Evolutionary conservation across 2,113 vertebrate species (phyloP), one percentile per base, ranked within the genome.

Genomic region (Leptobrachium leishanense): DNA sequence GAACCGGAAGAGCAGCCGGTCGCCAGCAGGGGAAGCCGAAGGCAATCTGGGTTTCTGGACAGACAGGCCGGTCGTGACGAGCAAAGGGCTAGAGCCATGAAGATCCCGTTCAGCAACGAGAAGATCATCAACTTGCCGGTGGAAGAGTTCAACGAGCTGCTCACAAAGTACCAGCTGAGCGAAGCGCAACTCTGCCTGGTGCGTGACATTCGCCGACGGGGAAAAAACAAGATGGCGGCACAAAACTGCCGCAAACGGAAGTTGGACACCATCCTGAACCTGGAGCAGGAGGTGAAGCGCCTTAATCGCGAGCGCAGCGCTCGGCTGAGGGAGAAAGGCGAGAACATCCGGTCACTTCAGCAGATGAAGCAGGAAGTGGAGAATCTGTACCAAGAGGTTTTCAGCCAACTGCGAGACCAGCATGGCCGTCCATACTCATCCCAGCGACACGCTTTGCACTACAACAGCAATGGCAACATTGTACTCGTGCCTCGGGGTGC

Each of bases 281-380:
- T 99, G 85, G 97, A 99, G 84, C 94, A 97, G 43, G 97, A 97
- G 0, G 97, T 99, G 66, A 97, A 98, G 43, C 95, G 96, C 67
- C 92, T 99, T 88, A 90, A 94, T 68, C 93, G 96, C 0, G 95
- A 98, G 85, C 98, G 98, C 79, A 90, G 95, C 74, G 92, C 94
- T 40, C 92, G 98, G 87, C 93, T 98, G 85, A 94, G 96, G 80
- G 97, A 98, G 90, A 99, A 98, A 87, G 95, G 97, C 84, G 97
- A 99, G 77, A 97, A 94, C 84, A 90, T 97, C 50, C 95, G 95
- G 3, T 98, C 95, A 77, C 91, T 99, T 87, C 94, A 96, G 43
- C 96, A 98, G 91, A 97, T 98, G 95, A 98, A 98, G 88, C 97
- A 98, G 88, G 98, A 99, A 77, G 95, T 99, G 86, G 96, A 99